Evolutionary conservation across 2,797 vertebrate genomes (phyloP).

Genomic region (Spinibarbus caldwelli): DNA sequence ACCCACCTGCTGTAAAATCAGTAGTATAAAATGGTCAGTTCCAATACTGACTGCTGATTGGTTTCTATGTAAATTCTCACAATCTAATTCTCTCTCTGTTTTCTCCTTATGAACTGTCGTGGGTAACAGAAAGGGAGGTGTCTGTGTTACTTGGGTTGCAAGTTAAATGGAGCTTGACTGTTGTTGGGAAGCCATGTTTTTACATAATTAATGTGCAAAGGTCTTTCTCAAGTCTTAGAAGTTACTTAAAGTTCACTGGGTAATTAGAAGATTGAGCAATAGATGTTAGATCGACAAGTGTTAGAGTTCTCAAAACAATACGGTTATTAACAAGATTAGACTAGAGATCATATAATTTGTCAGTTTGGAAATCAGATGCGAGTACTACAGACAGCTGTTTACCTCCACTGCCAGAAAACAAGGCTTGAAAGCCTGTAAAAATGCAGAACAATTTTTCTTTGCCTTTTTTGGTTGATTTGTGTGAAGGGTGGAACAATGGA

Average conservation of each 20-base stretch:
- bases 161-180: conserved; percentile 52
- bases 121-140: conserved; percentile 12
- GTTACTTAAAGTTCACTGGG: conserved; percentile 5
- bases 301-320: conserved; percentile 13
- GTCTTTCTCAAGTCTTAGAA: background rate
- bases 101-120: conserved; percentile 12
- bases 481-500: background rate
- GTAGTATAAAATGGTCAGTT: background rate
- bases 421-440: background rate
- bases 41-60: background rate
- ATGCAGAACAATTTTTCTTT: background rate
- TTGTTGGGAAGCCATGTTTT: conserved; percentile 48
- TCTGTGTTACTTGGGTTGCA: background rate
- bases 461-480: background rate
- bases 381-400: background rate
- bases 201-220: conserved; percentile 1
- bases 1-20: conserved; percentile 3
- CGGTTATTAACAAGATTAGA: background rate
- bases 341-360: background rate
- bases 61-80: conserved; percentile 1
- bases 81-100: background rate
- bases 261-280: conserved; percentile 9
- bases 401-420: background rate
- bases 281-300: background rate
- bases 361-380: background rate